Evolutionary conservation across 2,888 invertebrate species (phyloP).

Genomic region (Anoncus sp.): DNA sequence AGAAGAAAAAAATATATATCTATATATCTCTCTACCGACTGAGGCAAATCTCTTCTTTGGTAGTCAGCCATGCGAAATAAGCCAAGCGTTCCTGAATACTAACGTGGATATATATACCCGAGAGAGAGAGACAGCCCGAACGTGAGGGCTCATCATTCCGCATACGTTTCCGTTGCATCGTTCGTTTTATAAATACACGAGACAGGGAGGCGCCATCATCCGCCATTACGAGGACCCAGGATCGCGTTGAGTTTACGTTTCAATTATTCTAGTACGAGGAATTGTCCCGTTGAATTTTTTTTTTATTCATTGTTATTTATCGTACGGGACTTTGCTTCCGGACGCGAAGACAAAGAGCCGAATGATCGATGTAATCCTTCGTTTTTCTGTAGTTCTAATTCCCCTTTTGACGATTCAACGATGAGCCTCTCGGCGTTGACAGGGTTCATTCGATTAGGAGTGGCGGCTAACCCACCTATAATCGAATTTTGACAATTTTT

Average conservation of each 20-base stretch:
- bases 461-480: no score
- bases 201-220: slow-evolving; percentile 42
- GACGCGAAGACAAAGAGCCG: slow-evolving; percentile 21
- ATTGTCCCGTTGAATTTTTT: slow-evolving; percentile 21
- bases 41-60: slow-evolving; percentile 83
- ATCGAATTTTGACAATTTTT: no score
- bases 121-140: no score
- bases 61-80: slow-evolving; percentile 82
- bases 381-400: slow-evolving; percentile 41
- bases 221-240: slow-evolving; percentile 50
- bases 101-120: slow-evolving; percentile 81
- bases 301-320: slow-evolving; percentile 56
- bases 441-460: neutral
- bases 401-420: slow-evolving; percentile 21
- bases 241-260: slow-evolving; percentile 61
- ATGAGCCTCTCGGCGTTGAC: neutral
- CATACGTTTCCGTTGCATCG: slow-evolving; percentile 67
- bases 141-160: slow-evolving; percentile 68
- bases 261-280: slow-evolving; percentile 52
- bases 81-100: slow-evolving; percentile 81
- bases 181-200: slow-evolving; percentile 62
- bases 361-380: slow-evolving; percentile 46
- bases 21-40: slow-evolving; percentile 74
- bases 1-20: no score
- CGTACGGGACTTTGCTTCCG: slow-evolving; percentile 11